Base-by-base conservation (phyloP, 92 coral and sea anemone genomes). In the Pocillopora grandis region DNA sequence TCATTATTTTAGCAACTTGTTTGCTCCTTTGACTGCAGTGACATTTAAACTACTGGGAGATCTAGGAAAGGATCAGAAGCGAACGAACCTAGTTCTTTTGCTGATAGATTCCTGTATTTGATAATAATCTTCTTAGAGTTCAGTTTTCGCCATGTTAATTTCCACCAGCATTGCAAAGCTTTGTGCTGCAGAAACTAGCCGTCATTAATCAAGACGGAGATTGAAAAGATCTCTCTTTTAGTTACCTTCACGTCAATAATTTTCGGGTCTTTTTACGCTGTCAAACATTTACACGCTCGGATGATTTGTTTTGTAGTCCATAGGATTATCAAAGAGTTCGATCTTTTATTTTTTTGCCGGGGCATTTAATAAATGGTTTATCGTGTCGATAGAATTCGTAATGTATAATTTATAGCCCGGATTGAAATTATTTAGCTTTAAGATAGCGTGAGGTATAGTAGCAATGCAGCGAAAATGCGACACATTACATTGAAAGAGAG, bases 281-380 rank as follows among this genome's bases (percentile, higher is more conserved):
- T 81, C 71, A 81, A 71, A 70, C 71, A 81, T 67, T 62, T 42
- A 71, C 60, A 81, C 85, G 85, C 77, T 81, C 85, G 23, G 61
- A 20, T 81, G 85, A 72, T 71, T 81, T 72, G 77, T 63, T 81
- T 81, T 81, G 85, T 81, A 75, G 58, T 56, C 10, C 64, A 65
- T 56, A 77, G 36, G 37, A 64, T 59, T 58, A 71, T 81, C 77
- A 52, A 71, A 80, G 61, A 20, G 57, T 20, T 48, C 85, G 76
- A 81, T 81, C 85, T 70, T 31, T 71, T 81, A 36, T 59, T 79
- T 70, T 80, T 57, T 58, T 58, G 85, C 71, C 7, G 37, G 27
- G 65, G 77, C 71, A 66, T 71, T 62, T 66, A 66, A 66, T 52
- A 79, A 66, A 70, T 27, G 65, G 42, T 80, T 76, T 56, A 81